phyloP scores from a whole-genome alignment of 2,888 invertebrate genomes.

The Eilema griseolum region DNA sequence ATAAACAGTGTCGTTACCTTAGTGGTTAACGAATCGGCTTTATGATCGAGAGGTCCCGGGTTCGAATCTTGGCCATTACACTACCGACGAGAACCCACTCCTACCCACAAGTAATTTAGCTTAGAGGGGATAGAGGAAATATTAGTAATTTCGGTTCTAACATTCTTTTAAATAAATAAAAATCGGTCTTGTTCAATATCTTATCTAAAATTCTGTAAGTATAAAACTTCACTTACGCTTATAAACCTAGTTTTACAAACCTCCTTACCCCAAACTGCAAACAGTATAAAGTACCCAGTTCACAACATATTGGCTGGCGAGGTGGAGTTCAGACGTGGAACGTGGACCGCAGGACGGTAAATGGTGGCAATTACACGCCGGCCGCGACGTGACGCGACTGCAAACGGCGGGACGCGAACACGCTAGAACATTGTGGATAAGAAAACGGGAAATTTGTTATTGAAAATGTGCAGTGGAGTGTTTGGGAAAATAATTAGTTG shows the following conservation, averaged over 20 bases:
- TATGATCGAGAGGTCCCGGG: too few species aligned
- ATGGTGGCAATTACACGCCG: conserved; percentile 84
- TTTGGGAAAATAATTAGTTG: conserved; percentile 1
- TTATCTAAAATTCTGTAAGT: conserved; percentile 1
- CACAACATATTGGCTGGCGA: conserved; percentile 55
- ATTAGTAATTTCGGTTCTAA: too few species aligned
- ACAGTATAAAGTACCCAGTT: conserved; percentile 32
- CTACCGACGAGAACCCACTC: too few species aligned
- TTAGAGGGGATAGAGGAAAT: too few species aligned
- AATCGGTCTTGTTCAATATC: too few species aligned
- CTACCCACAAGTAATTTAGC: too few species aligned
- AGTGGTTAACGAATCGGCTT: too few species aligned
- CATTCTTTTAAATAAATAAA: too few species aligned
- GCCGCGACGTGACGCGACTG: conserved; percentile 80
- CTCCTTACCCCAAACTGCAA: conserved; percentile 5
- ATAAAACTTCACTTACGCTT: neutral
- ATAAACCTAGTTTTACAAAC: conserved; percentile 8
- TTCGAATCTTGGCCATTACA: too few species aligned
- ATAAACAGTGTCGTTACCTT: too few species aligned
- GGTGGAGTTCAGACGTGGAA: conserved; percentile 51
- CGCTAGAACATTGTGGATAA: conserved; percentile 62
- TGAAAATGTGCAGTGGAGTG: neutral
- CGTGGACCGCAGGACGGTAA: conserved; percentile 74
- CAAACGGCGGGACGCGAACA: conserved; percentile 62
- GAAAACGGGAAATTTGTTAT: conserved; percentile 6